A percentile compares a stretch with the other conserved stretches of the same genome.
These are phyloP conservation scores for Antheraea pernyi DNA, from an alignment of 1,140 invertebrate genomes.

Conservation along the genomic window DNA sequence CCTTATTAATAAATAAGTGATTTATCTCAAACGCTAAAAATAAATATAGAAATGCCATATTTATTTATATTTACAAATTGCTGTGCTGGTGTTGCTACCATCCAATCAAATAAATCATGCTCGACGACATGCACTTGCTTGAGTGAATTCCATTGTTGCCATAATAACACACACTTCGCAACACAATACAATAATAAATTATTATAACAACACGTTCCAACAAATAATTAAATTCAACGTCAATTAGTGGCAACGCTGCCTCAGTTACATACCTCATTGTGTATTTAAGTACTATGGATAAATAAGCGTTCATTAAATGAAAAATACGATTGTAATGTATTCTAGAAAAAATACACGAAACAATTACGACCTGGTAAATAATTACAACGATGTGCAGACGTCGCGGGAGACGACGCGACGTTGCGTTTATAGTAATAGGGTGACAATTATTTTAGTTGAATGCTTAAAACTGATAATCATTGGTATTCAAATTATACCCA, in stretches of 20 bases:
- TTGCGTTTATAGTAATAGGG: constrained; percentile 9
- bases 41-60: too few relatives aligned
- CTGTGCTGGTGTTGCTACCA: too few relatives aligned
- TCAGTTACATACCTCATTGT: neutral
- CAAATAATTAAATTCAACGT: constrained; percentile 8
- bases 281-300: neutral
- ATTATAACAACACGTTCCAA: neutral
- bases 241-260: constrained; percentile 1
- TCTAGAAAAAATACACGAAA: constrained; percentile 39
- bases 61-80: too few relatives aligned
- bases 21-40: too few relatives aligned
- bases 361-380: constrained; percentile 42
- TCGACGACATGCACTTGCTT: too few relatives aligned
- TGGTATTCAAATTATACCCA: too few relatives aligned
- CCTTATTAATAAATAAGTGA: too few relatives aligned
- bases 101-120: too few relatives aligned
- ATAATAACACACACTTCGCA: neutral
- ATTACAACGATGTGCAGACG: constrained; percentile 32
- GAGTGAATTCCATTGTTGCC: neutral
- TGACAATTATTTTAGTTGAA: constrained; percentile 9
- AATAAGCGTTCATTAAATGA: constrained; percentile 7
- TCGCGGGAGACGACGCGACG: constrained; percentile 35
- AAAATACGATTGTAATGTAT: constrained; percentile 25
- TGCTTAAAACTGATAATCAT: too few relatives aligned
- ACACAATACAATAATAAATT: neutral